These are phyloP conservation scores for Tachina lurida DNA, from an alignment of 2,888 invertebrate species.

Conservation along the genomic window DNA sequence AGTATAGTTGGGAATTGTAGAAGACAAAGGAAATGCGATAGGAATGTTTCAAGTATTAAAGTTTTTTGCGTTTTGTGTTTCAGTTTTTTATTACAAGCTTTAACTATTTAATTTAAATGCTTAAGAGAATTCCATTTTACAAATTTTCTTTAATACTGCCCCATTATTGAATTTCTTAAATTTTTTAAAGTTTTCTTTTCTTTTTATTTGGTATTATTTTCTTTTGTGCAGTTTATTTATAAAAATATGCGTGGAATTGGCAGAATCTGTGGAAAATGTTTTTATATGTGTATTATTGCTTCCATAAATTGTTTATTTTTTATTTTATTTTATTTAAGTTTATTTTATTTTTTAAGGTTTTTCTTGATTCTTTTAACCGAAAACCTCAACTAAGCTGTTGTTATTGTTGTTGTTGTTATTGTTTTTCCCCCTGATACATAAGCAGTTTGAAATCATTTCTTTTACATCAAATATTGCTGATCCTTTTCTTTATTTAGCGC, in stretches of 20 bases:
- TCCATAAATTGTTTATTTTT: background rate
- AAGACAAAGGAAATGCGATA: constrained; percentile 6
- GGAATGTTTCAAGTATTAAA: constrained; percentile 32
- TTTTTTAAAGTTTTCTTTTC: background rate
- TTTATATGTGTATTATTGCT: background rate
- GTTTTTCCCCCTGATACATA: background rate
- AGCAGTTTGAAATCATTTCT: background rate
- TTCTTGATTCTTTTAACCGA: background rate
- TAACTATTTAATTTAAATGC: background rate
- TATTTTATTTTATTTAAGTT: too few relatives aligned
- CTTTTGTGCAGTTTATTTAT: constrained; percentile 5
- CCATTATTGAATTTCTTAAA: constrained; percentile 31
- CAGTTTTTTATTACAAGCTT: background rate
- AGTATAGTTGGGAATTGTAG: background rate
- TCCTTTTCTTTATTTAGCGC: constrained; percentile 21
- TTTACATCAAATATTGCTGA: background rate
- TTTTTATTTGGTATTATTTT: background rate
- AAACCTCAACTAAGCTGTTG: constrained; percentile 24
- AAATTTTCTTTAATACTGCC: background rate
- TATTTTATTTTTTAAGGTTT: background rate
- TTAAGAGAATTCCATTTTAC: background rate
- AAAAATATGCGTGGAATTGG: background rate
- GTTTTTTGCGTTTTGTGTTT: constrained; percentile 12
- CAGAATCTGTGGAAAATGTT: constrained; percentile 14
- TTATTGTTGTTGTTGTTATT: background rate